Base-by-base conservation (phyloP, 2,797 vertebrate species). In the Argentina silus region DNA sequence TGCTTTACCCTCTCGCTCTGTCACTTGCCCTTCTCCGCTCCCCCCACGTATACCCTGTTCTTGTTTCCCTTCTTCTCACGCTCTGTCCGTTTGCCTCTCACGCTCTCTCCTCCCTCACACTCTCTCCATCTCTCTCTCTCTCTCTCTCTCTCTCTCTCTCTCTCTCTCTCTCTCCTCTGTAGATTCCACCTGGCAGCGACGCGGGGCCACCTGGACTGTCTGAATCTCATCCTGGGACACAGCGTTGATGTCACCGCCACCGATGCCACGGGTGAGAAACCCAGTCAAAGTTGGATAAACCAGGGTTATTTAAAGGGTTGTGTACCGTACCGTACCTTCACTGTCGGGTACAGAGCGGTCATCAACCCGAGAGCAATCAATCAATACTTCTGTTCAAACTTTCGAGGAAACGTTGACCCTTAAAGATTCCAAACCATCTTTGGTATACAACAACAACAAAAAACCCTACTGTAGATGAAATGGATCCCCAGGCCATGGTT, bases 131-230 rank as follows among this genome's bases (percentile, higher is more conserved):
- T 71, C n/a, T 80, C 45, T 21, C 12, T 36, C 70, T 11, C 43
- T 9, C 45, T 15, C 12, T 48, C 23, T 36, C 50, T 8, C 36
- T 21, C 47, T 42, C 11, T 21, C 15, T 7, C 17, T 70, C 69
- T 72, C 15, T 19, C 27, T 36, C 27, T 36, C 27, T 36, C 27
- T 70, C 68, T 72, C 11, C 0, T 68, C 27, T 80, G 57, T 60
- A 99, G 98, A 68, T 98, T 99, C 91, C 98, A 99, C 65, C 91
- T 99, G 62, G 95, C 98, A 44, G 96, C 97, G 0, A 95, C 96
- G 0, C 96, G 97, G 84, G 98, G 98, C 81, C 95, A 96, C 81
- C 89, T 99, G 7, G 97, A 98, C 0, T 98, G 97, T 89, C 83
- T 99, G 86, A 98, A 93, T 79, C 91, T 96, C 85, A 92, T 99